A percentile compares a stretch with the other conserved stretches of the same genome.
These are phyloP conservation scores for Xestia rhomboidea DNA, from an alignment of 2,888 invertebrate genomes.

Conservation along the genomic window DNA sequence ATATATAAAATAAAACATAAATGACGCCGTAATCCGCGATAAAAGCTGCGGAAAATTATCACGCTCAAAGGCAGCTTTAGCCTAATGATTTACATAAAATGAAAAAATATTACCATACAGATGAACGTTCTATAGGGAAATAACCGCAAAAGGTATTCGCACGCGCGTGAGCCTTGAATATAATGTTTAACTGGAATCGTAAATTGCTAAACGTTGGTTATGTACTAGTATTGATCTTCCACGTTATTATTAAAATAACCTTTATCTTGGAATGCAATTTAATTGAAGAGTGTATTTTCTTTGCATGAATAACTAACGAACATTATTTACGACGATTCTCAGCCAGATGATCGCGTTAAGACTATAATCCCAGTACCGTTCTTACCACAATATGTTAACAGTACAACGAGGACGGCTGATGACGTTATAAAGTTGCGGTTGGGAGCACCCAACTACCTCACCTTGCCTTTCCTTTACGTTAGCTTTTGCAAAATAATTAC, in stretches of 20 bases:
- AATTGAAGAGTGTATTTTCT: neutral
- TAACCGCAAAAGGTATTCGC: conserved; percentile 37
- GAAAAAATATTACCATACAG: conserved; percentile 58
- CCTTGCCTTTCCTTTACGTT: conserved; percentile 8
- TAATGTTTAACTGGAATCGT: conserved; percentile 37
- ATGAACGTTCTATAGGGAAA: conserved; percentile 61
- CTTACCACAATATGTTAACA: neutral
- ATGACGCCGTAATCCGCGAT: neutral
- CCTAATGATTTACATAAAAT: conserved; percentile 60
- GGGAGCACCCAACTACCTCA: conserved; percentile 16
- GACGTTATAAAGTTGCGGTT: conserved; percentile 35
- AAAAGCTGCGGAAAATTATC: neutral
- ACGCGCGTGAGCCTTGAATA: conserved; percentile 41
- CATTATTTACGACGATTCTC: neutral
- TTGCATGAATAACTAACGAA: neutral
- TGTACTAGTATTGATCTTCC: neutral
- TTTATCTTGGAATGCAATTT: neutral
- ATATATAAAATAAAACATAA: conserved; percentile 16
- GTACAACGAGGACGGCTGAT: neutral
- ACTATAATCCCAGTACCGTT: neutral
- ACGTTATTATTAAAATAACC: neutral
- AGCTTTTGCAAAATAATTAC: conserved; percentile 12
- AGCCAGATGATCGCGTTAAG: conserved; percentile 13
- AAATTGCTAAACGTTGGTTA: conserved; percentile 22
- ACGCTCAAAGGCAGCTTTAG: conserved; percentile 10